phyloP scores from a whole-genome alignment of 2,797 vertebrate species.

The Scyliorhinus canicula region DNA sequence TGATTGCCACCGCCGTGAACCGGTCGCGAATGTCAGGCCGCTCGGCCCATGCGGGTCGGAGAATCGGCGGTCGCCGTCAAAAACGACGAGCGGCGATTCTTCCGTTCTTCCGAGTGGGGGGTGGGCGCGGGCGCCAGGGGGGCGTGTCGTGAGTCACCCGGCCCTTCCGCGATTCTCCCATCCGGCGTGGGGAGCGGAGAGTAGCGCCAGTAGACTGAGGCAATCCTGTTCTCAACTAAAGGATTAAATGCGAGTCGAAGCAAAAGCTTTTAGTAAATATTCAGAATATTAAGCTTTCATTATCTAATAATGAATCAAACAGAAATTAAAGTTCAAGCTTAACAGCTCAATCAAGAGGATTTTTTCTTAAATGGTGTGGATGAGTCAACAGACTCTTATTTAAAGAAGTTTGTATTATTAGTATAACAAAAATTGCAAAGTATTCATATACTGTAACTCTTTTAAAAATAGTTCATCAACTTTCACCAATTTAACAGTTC shows the following conservation, averaged over 20 bases:
- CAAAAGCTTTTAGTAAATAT: not conserved
- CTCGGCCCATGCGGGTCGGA: no score
- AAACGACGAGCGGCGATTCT: no score
- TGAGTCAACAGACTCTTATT: no score
- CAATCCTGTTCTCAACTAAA: not conserved
- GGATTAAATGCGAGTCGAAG: not conserved
- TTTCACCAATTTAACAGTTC: not conserved
- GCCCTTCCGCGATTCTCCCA: no score
- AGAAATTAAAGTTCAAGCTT: not conserved
- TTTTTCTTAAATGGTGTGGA: not conserved
- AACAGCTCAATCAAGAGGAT: not conserved
- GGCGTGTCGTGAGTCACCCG: no score
- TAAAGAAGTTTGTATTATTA: not conserved
- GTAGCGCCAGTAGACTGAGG: no score
- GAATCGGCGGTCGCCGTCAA: no score
- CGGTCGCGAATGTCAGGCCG: no score
- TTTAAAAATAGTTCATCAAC: not conserved
- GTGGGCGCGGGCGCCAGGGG: no score
- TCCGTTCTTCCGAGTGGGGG: no score
- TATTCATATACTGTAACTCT: not conserved
- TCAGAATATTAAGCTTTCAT: not conserved
- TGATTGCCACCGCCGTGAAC: no score
- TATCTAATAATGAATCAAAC: not conserved
- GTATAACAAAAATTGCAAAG: not conserved
- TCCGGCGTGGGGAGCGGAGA: no score